Base-by-base conservation (phyloP, 2,888 invertebrate genomes). In the Galeruca laticollis region DNA sequence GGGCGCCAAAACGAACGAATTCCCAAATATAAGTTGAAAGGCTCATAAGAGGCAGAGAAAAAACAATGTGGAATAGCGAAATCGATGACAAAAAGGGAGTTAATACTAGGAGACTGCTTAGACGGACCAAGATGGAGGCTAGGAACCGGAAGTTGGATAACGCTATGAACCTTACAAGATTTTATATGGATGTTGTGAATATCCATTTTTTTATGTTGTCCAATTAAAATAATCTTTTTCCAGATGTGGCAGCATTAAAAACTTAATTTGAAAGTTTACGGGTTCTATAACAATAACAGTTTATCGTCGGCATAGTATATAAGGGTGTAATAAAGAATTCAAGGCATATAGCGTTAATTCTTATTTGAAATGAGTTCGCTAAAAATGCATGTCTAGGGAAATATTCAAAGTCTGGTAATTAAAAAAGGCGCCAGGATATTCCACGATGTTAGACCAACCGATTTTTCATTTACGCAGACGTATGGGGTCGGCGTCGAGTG, bases 341-440 rank as follows among this genome's bases (percentile, higher is more conserved):
- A 80, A 69, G 69, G 75, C 73, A 73, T 76, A 77, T 73, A 72
- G 75, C 78, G 79, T 78, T 82, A 83, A 81, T 82, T 82, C 81
- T 82, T 82, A 82, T 80, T 80, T 78, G 80, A 80, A 82, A 83
- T 80, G 81, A 82, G 82, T 80, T 82, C 78, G 76, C 79, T 76
- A 82, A 81, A 83, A 83, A 82, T 81, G 80, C 77, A 79, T 76
- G 81, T 82, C 82, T 80, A 70, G 82, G 81, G 82, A 82, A 81
- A 81, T 80, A 78, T 77, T 79, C 78, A 75, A 75, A 77, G 74
- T 74, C 69, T 71, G 77, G 81, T 82, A 82, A 82, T 83, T 82
- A 82, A 82, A 83, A 80, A 81, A 81, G 79, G 76, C 71, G 73
- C 73, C 71, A 65, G 70, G 31, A 59, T 62, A 63, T 61, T 60